Evolutionary conservation across 1,140 invertebrate species (phyloP), one percentile per base, ranked within the genome.

Genomic region (Trichogramma pretiosum): DNA sequence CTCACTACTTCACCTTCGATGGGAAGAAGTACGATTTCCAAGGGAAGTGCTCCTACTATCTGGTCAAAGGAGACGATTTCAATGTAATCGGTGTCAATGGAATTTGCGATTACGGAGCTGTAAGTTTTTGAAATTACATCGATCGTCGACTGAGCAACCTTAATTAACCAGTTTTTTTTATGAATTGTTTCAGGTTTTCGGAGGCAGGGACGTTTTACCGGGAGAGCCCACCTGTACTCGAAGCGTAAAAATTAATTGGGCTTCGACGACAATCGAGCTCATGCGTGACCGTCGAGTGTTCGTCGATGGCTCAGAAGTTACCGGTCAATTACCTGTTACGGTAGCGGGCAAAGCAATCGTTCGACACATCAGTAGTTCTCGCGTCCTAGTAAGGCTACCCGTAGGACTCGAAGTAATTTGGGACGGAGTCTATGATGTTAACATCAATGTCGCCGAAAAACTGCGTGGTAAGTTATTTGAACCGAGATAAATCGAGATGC

Each of bases 1-100:
- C 90, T 3, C 91, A 94, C 70, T 94, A 92, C 65, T 78, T 78
- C 18, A 94, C 89, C 0, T 94, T 93, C 61, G 91, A 93, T 67
- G 89, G 89, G 0, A 80, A 78, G 46, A 75, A 77, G 8, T 93
- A 80, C 62, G 82, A 92, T 64, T 93, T 92, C 63, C 90, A 91
- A 85, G 89, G 89, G 9, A 82, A 84, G 50, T 94, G 91, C 67
- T 80, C 81, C 0, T 93, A 93, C 61, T 84, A 86, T 58, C 63
- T 94, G 33, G 68, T 92, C 1, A 80, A 84, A 54, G 73, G 73
- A 0, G 57, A 73, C 0, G 78, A 84, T 54, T 77, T 85, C 53
- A 80, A 79, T 0, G 75, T 93, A 18, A 83, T 88, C 58, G 82
- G 81, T 1, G 87, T 92, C 66, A 92, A 92, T 61, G 79, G 85